Conservation (phyloP, 2,113 vertebrate genomes). For the Myrmophylax atrothorax region DNA sequence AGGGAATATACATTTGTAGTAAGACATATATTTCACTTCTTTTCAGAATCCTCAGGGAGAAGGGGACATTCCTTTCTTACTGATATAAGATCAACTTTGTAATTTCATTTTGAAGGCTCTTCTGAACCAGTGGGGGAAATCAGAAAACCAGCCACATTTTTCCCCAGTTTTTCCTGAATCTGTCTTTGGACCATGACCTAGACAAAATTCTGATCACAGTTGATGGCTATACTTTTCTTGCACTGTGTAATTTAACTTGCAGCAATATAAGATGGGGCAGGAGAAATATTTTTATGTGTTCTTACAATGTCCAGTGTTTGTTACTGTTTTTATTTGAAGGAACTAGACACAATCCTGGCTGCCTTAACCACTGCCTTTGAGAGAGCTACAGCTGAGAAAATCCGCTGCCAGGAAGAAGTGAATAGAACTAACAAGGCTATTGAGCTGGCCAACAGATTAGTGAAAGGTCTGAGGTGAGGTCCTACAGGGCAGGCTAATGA, state of each 20-base stretch:
- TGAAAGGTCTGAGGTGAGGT: slow-evolving; percentile 93
- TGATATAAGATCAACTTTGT: slow-evolving; percentile 21
- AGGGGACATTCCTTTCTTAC: slow-evolving; percentile 43
- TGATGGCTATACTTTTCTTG: slow-evolving; percentile 41
- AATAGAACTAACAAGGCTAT: slow-evolving; percentile 95
- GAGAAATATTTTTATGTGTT: slow-evolving; percentile 57
- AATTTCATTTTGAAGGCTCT: not conserved
- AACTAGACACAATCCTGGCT: slow-evolving; percentile 88
- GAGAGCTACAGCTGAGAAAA: slow-evolving; percentile 90
- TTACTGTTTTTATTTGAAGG: slow-evolving; percentile 82
- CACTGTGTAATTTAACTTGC: slow-evolving; percentile 62
- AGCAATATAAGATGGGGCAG: slow-evolving; percentile 66
- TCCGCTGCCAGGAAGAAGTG: slow-evolving; percentile 90
- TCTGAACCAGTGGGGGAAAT: slow-evolving; percentile 61
- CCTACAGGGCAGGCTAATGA: slow-evolving; percentile 84
- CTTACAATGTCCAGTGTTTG: slow-evolving; percentile 69
- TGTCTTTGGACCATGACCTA: slow-evolving; percentile 18
- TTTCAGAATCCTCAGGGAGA: slow-evolving; percentile 42
- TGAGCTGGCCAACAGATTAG: slow-evolving; percentile 94
- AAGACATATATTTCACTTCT: slow-evolving; percentile 23
- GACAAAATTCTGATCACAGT: not conserved
- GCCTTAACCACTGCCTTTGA: slow-evolving; percentile 83
- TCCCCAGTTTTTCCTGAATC: slow-evolving; percentile 29
- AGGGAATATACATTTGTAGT: not conserved
- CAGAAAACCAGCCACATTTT: not conserved